phyloP scores from a whole-genome alignment of 2,888 invertebrate species.

The Drosophila picticornis region DNA sequence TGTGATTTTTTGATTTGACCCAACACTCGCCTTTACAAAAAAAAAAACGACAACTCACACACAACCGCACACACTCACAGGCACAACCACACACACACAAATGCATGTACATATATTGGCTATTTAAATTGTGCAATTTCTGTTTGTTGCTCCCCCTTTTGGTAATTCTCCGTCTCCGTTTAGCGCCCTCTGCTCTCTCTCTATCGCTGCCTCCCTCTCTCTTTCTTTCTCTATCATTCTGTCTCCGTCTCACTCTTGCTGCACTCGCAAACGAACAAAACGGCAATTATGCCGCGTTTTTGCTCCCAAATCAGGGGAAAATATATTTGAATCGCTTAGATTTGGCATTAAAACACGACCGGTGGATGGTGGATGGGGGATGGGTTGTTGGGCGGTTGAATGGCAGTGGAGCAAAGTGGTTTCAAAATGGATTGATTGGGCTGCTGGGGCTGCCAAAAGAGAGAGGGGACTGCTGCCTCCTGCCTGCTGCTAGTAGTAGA shows the following conservation, averaged over 20 bases:
- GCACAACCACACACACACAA: slow-evolving; percentile 2
- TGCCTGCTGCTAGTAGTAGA: slow-evolving; percentile 35
- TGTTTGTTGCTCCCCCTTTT: slow-evolving; percentile 46
- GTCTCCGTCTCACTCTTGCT: slow-evolving; percentile 3
- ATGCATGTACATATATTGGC: slow-evolving; percentile 40
- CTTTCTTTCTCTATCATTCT: not conserved
- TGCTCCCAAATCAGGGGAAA: slow-evolving; percentile 73
- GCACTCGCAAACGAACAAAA: slow-evolving; percentile 61
- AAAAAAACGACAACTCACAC: slow-evolving; percentile 3
- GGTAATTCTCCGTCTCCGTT: slow-evolving; percentile 15
- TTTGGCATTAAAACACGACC: slow-evolving; percentile 71
- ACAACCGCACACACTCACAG: slow-evolving; percentile 11
- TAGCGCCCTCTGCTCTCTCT: not conserved
- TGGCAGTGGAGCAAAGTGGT: slow-evolving; percentile 36
- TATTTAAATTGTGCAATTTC: slow-evolving; percentile 74
- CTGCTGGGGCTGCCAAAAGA: slow-evolving; percentile 33
- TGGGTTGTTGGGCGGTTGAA: slow-evolving; percentile 25
- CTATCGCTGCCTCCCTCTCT: not conserved
- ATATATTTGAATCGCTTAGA: slow-evolving; percentile 81
- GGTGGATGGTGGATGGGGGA: slow-evolving; percentile 25
- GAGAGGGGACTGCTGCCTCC: slow-evolving; percentile 7
- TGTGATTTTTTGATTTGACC: slow-evolving; percentile 80
- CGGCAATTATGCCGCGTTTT: slow-evolving; percentile 80
- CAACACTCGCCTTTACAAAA: slow-evolving; percentile 60
- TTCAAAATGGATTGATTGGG: slow-evolving; percentile 65